Evolutionary conservation across 2,113 vertebrate species (phyloP), one percentile per base, ranked within the genome.

Genomic region (Salvator merianae): DNA sequence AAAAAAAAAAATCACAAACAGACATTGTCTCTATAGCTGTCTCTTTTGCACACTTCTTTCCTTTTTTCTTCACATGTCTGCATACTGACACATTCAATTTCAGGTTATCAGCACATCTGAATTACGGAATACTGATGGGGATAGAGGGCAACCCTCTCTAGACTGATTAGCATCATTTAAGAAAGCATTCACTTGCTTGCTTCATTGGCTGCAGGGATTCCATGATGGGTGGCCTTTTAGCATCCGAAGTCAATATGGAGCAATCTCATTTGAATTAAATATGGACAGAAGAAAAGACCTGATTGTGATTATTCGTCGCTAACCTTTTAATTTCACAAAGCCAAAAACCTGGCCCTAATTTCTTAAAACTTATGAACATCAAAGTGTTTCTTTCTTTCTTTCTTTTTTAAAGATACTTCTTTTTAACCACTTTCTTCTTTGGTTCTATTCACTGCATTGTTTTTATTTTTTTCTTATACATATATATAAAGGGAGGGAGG

Each of bases 91-190:
- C 96, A 96, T 97, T 97, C 97, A 97, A 97, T 97, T 97, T 97
- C 96, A 97, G 97, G 97, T 98, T 97, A 97, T 97, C 97, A 95
- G 97, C 97, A 98, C 96, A 97, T 98, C 96, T 97, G 97, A 98
- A 97, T 98, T 97, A 97, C 94, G 95, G 97, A 97, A 96, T 96
- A 94, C 96, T 96, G 97, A 97, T 95, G 97, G 97, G 96, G 96
- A 97, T 95, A 97, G 96, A 95, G 97, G 97, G 96, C 97, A 97
- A 95, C 97, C 97, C 98, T 97, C 98, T 95, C 96, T 62, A 97
- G 98, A 97, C 98, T 98, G 98, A 99, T 98, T 98, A 99, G 97
- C 97, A 96, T 98, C 97, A 97, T 97, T 98, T 98, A 98, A 98
- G 97, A 97, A 98, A 97, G 97, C 94, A 96, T 96, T 97, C 95